Conservation (phyloP, 2,797 vertebrate genomes). For the Momotus momota region DNA sequence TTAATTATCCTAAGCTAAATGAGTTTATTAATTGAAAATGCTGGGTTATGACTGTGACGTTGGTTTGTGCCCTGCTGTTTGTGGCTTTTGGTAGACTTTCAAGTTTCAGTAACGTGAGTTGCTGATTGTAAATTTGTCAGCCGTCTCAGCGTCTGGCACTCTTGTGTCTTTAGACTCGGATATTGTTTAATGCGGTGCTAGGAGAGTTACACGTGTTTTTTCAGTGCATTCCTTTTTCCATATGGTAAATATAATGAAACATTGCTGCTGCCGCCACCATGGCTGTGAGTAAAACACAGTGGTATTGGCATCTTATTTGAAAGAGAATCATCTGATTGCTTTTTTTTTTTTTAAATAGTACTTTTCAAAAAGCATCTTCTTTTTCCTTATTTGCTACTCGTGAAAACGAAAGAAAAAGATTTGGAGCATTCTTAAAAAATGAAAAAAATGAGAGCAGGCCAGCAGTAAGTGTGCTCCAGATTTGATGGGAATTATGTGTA, state of each 20-base stretch:
- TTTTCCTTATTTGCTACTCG: background rate
- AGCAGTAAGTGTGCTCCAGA: background rate
- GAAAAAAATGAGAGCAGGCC: background rate
- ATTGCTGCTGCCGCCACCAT: background rate
- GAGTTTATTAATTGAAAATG: background rate
- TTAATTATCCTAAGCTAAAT: background rate
- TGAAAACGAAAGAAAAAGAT: background rate
- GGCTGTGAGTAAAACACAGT: background rate
- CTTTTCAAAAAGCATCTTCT: background rate
- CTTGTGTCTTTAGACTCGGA: background rate
- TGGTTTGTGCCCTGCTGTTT: background rate
- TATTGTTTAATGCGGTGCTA: background rate
- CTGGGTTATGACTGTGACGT: background rate
- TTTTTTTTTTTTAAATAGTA: background rate
- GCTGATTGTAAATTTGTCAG: background rate
- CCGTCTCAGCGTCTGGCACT: background rate
- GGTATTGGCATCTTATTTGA: background rate
- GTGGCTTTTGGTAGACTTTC: background rate
- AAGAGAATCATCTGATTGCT: fast-evolving
- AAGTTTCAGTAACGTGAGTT: background rate
- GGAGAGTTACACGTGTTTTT: background rate
- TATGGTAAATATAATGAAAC: background rate
- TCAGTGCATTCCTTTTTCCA: background rate
- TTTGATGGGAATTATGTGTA: background rate
- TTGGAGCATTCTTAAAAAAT: background rate